Percentiles rank a stretch among this genome's conserved stretches.
Evolutionary conservation across 2,797 vertebrate genomes (phyloP).

Genomic region (Picus viridis): DNA sequence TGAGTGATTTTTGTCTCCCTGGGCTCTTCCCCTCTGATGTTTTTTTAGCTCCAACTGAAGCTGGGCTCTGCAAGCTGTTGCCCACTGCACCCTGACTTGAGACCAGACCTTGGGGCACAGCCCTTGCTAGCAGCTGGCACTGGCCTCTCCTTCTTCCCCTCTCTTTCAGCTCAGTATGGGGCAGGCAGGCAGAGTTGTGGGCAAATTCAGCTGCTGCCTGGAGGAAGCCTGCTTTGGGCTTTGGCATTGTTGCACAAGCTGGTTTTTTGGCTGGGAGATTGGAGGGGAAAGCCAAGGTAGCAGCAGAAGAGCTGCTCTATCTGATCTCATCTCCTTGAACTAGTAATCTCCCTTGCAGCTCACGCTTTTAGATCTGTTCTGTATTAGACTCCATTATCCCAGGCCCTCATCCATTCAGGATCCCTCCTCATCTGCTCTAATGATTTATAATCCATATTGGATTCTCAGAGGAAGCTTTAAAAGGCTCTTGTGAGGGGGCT

Average conservation of each 20-base stretch:
- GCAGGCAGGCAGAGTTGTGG: neutral
- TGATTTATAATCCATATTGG: slow-evolving; percentile 18
- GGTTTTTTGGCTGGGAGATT: neutral
- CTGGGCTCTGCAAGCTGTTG: fast-evolving
- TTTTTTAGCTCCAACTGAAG: neutral
- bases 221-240: neutral
- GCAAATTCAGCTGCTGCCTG: neutral
- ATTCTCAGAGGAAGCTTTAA: neutral
- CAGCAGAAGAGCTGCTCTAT: slow-evolving; percentile 17
- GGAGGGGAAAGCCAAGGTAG: neutral
- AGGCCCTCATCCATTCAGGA: slow-evolving; percentile 12
- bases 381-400: neutral
- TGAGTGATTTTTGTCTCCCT: neutral
- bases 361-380: slow-evolving; percentile 9
- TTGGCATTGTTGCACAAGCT: neutral
- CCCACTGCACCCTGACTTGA: neutral
- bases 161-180: neutral
- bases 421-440: slow-evolving; percentile 31
- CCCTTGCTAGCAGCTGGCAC: neutral
- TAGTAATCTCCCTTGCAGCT: slow-evolving; percentile 21
- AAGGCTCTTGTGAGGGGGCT: neutral
- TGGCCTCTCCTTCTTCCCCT: neutral
- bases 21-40: neutral
- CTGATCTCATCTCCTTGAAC: slow-evolving; percentile 42
- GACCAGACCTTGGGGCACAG: neutral